Percentiles rank a stretch among this genome's conserved stretches.
Conservation (phyloP, 2,797 vertebrate species). For the Hybognathus amarus region DNA sequence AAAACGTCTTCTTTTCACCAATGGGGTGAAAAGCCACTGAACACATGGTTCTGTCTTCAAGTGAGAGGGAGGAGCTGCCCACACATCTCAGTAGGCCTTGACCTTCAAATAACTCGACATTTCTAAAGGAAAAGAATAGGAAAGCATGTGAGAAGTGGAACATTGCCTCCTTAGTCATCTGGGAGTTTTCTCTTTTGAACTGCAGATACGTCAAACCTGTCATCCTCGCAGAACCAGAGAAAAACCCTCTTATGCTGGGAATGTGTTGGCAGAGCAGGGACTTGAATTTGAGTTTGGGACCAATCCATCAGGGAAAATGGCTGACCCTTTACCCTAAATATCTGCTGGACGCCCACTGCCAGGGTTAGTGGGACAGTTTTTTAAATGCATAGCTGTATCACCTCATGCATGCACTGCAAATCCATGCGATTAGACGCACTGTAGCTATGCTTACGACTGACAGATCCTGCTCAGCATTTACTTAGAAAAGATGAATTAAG, state of each 20-base stretch:
- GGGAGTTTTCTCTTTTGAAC: slow-evolving; percentile 65
- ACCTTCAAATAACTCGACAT: slow-evolving; percentile 65
- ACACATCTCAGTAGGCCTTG: slow-evolving; percentile 58
- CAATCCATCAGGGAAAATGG: slow-evolving; percentile 53
- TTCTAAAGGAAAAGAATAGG: slow-evolving; percentile 53
- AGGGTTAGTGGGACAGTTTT: slow-evolving; percentile 37
- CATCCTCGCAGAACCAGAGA: slow-evolving; percentile 63
- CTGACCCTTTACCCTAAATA: slow-evolving; percentile 49
- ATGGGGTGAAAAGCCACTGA: slow-evolving; percentile 19
- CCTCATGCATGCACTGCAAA: slow-evolving; percentile 25
- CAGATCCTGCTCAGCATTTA: background rate
- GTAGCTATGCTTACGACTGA: slow-evolving; percentile 2
- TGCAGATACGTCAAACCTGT: slow-evolving; percentile 66
- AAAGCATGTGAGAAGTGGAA: slow-evolving; percentile 60
- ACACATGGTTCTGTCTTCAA: slow-evolving; percentile 57
- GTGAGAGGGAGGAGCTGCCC: slow-evolving; percentile 53
- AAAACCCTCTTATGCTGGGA: slow-evolving; percentile 60
- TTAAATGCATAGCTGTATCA: slow-evolving; percentile 35
- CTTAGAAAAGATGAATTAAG: background rate
- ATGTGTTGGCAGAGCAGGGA: slow-evolving; percentile 53
- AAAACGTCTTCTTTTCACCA: slow-evolving; percentile 39
- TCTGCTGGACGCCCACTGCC: slow-evolving; percentile 29
- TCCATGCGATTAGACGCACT: slow-evolving; percentile 30
- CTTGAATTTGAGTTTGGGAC: slow-evolving; percentile 55
- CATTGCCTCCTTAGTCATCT: slow-evolving; percentile 60